Evolutionary conservation across 2,888 invertebrate species (phyloP), one percentile per base, ranked within the genome.

Genomic region (Morpho deidamia): DNA sequence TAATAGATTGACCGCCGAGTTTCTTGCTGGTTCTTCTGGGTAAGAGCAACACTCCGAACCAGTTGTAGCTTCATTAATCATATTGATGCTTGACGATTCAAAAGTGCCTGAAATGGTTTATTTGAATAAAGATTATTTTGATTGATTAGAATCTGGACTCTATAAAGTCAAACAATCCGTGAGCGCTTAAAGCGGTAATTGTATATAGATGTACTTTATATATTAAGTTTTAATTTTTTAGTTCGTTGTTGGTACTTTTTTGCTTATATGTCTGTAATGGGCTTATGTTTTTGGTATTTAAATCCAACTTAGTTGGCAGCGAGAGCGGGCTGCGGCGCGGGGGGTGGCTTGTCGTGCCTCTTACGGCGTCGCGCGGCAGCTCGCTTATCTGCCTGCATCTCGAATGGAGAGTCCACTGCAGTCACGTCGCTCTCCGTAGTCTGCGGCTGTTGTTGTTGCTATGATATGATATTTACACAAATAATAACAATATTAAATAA

Each of bases 301-400:
- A 14, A 11, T 40, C 46, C 23, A 23, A 23, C 2, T 23, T 41
- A 63, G 57, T 60, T 63, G 57, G 60, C 60, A 51, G 61, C 59
- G 44, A 60, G 62, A 8, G 65, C 55, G 23, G 59, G 40, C 32
- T 55, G 49, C 7, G 59, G 58, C 11, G 59, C 48, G 52, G 62
- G 52, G 45, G 58, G 59, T 14, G 61, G 76, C 65, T 79, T 76
- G 78, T 86, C 85, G 69, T 78, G 81, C 7, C 81, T 74, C 73
- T 78, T 81, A 68, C 81, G 77, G 38, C 78, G 72, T 11, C 83
- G 73, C 86, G 85, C 91, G 89, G 74, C 57, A 91, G 81, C 63
- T 63, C 93, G 90, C 77, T 93, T 93, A 68, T 92, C 92, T 2
- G 83, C 75, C 57, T 89, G 87, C 66, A 88, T 81, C 62, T 93